Conservation (phyloP, 2,888 invertebrate genomes). For the Odontocerum albicorne region DNA sequence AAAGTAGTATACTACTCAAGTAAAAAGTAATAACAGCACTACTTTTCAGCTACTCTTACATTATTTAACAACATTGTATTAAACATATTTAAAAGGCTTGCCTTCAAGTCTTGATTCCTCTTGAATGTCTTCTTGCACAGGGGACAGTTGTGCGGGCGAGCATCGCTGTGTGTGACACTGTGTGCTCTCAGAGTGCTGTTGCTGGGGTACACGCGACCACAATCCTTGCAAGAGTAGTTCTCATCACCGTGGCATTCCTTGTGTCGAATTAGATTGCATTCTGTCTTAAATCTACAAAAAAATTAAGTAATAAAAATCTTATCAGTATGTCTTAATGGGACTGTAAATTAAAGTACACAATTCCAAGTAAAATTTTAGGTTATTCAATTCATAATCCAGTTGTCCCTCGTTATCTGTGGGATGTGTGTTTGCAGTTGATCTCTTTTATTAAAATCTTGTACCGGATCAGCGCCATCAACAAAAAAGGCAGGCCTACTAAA, state of each 20-base stretch:
- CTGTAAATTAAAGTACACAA: too few relatives aligned
- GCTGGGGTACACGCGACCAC: slow-evolving; percentile 69
- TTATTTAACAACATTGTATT: neutral
- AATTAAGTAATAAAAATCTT: neutral
- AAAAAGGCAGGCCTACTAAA: too few relatives aligned
- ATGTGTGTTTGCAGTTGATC: too few relatives aligned
- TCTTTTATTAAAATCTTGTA: too few relatives aligned
- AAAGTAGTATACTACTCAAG: too few relatives aligned
- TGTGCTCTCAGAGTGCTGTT: slow-evolving; percentile 68
- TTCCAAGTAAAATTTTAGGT: too few relatives aligned
- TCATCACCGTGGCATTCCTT: slow-evolving; percentile 62
- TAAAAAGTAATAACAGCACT: too few relatives aligned
- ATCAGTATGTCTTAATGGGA: too few relatives aligned
- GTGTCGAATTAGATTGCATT: slow-evolving; percentile 64
- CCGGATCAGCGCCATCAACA: too few relatives aligned
- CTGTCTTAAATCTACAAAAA: slow-evolving; percentile 67
- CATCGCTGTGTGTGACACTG: slow-evolving; percentile 69
- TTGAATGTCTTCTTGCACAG: slow-evolving; percentile 73
- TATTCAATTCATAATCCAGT: too few relatives aligned
- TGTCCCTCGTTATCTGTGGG: too few relatives aligned
- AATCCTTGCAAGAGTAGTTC: slow-evolving; percentile 65
- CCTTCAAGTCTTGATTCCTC: slow-evolving; percentile 73
- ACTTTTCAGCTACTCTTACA: too few relatives aligned
- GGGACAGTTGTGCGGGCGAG: slow-evolving; percentile 68
- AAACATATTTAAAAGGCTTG: slow-evolving; percentile 39